Evolutionary conservation across 2,113 vertebrate genomes (phyloP), one percentile per base, ranked within the genome.

Genomic region (Chelonoidis abingdonii): DNA sequence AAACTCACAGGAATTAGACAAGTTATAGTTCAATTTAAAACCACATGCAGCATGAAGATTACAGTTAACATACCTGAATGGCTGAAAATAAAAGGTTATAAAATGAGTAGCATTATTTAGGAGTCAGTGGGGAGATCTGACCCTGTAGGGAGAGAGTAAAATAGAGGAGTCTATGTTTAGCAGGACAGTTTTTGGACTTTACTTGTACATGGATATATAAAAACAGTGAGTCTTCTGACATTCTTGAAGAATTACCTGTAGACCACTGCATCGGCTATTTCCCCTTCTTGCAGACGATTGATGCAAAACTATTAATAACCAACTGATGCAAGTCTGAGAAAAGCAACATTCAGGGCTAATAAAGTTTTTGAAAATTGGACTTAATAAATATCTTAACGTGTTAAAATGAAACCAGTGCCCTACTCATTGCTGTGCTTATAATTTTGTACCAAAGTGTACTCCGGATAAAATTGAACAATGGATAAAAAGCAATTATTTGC

Each of bases 191-290:
- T 24, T 7, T 29, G 44, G 25, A 27, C 44, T 80, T 35, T 80
- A 10, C 21, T 1, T 2, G 5, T 76, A n/a, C 2, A 5, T 4
- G 29, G 29, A 44, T 17, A 17, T 25, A 82, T 6, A 78, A 82
- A 88, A 0, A 0, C 21, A 38, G 8, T 3, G 44, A 80, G 6
- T 54, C 22, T 53, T 85, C 4, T 22, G 31, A 27, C 44, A 79
- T 65, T 6, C 31, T 62, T 83, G 17, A 82, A 87, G 89, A 53
- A 22, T 21, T 2, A 2, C 35, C 22, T 52, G 24, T 21, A 72
- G 65, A 53, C 27, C 25, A 21, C 47, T 0, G 1, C 4, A 59
- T 0, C 10, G 12, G 16, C 35, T 12, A 10, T 3, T 75, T 16
- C 1, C 5, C 4, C 35, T 53, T 22, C 44, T 57, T 27, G 52